phyloP scores from a whole-genome alignment of 2,797 vertebrate species.

The Florisuga fusca region DNA sequence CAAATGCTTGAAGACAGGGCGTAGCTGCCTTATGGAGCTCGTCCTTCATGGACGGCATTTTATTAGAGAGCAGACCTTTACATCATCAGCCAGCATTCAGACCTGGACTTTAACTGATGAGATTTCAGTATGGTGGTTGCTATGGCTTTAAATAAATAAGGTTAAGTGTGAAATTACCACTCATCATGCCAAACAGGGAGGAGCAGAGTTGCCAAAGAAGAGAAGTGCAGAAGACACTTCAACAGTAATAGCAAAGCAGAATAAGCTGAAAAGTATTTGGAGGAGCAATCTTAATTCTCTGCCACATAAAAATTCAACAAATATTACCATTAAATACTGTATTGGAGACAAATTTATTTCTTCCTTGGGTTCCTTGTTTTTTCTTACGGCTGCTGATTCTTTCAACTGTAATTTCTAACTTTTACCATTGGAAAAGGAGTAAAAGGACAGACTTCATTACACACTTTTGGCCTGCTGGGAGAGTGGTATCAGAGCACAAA shows the following conservation, averaged over 20 bases:
- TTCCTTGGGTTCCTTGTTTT: background rate
- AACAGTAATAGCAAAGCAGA: background rate
- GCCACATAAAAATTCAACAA: background rate
- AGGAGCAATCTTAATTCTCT: background rate
- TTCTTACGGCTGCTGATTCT: background rate
- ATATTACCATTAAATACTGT: background rate
- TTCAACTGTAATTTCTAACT: background rate
- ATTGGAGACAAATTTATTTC: background rate
- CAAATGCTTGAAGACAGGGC: constrained; percentile 47
- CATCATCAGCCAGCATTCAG: background rate
- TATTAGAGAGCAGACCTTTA: constrained; percentile 58
- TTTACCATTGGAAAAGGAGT: background rate
- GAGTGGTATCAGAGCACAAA: background rate
- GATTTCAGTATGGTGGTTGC: constrained; percentile 28
- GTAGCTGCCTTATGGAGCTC: constrained; percentile 9
- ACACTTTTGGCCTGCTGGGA: background rate
- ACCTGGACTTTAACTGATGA: constrained; percentile 7
- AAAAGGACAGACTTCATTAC: background rate
- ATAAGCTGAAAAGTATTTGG: background rate
- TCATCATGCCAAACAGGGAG: background rate
- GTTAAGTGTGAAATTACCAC: background rate
- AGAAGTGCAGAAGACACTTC: background rate
- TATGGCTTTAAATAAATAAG: constrained; percentile 45
- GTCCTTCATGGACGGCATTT: background rate
- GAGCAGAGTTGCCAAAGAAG: background rate